phyloP scores from a whole-genome alignment of 2,888 invertebrate species.

The Podabrus alpinus region DNA sequence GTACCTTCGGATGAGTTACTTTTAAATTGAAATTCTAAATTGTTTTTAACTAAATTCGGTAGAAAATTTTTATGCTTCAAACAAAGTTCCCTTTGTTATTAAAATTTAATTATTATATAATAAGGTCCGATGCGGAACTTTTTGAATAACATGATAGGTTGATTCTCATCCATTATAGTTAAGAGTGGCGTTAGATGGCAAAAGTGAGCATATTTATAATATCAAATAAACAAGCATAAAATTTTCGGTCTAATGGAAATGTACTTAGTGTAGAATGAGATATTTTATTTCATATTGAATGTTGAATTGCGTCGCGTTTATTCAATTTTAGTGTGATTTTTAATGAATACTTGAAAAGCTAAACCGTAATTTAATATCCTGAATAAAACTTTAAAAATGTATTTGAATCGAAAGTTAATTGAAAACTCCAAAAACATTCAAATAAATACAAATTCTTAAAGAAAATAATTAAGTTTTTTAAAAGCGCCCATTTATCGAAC shows the following conservation, averaged over 20 bases:
- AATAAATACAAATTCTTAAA: no score
- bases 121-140: background rate
- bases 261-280: background rate
- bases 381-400: background rate
- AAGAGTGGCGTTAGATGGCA: background rate
- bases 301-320: background rate
- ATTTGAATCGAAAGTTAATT: background rate
- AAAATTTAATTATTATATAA: background rate
- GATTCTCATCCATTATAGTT: background rate
- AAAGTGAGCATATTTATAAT: background rate
- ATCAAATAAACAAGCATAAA: background rate
- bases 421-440: background rate
- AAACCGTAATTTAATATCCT: background rate
- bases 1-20: background rate
- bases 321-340: background rate
- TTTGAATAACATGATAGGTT: background rate
- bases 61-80: background rate
- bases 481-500: background rate
- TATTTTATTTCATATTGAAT: background rate
- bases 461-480: no score
- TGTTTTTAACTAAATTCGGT: background rate
- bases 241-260: background rate
- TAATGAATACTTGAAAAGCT: background rate
- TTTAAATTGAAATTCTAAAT: background rate
- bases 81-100: background rate